These are phyloP conservation scores for Micromys minutus DNA, from an alignment of 2,113 vertebrate species.

Conservation along the genomic window DNA sequence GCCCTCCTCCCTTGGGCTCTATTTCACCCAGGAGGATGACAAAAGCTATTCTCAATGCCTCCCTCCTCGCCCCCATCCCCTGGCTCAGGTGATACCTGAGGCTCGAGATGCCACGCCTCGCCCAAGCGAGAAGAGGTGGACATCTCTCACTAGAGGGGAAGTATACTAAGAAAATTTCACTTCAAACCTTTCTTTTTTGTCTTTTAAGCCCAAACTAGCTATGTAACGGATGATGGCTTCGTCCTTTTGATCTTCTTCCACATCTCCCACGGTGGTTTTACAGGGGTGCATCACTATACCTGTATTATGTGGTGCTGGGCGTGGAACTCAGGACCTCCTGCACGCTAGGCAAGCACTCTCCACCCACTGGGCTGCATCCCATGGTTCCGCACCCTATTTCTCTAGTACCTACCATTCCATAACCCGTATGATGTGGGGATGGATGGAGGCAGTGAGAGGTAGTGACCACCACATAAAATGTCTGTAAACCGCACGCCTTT, in stretches of 20 bases:
- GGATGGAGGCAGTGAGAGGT: background rate
- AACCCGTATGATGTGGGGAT: background rate
- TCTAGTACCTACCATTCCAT: background rate
- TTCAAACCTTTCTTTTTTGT: background rate
- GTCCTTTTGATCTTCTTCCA: background rate
- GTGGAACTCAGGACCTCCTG: background rate
- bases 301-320: background rate
- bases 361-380: background rate
- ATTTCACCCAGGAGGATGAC: fast-evolving
- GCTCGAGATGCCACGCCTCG: background rate
- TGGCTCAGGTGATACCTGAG: background rate
- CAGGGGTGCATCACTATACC: too few species aligned
- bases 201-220: background rate
- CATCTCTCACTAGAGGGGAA: background rate
- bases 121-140: background rate
- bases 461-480: background rate
- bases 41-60: background rate
- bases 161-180: background rate
- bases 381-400: background rate
- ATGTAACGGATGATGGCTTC: background rate
- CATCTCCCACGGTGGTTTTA: background rate
- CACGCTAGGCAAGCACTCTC: background rate
- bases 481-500: background rate
- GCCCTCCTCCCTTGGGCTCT: background rate
- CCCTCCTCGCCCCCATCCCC: background rate